These are phyloP conservation scores for Falco peregrinus DNA, from an alignment of 2,797 vertebrate species.

Conservation along the genomic window DNA sequence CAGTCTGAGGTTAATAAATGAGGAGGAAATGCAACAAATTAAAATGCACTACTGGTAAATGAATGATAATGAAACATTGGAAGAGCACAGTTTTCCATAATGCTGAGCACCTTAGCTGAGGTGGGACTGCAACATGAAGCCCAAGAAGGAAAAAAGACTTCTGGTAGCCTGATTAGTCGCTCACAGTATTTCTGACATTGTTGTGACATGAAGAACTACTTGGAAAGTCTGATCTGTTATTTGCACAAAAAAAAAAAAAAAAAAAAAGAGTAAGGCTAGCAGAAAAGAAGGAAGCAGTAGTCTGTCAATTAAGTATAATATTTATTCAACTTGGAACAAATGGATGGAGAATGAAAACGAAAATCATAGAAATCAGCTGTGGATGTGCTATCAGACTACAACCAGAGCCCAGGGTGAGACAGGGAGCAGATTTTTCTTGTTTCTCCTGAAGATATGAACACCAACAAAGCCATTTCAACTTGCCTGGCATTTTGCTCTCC, in stretches of 20 bases:
- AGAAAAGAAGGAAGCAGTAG: background rate
- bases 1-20: background rate
- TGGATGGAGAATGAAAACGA: background rate
- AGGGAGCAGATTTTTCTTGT: background rate
- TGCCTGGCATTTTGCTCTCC: background rate
- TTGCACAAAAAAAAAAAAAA: background rate
- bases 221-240: background rate
- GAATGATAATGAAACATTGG: background rate
- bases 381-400: background rate
- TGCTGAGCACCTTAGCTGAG: background rate
- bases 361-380: background rate
- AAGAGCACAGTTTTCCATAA: background rate
- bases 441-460: background rate
- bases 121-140: background rate
- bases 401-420: background rate
- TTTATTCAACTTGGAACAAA: background rate
- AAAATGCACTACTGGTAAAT: background rate
- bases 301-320: background rate
- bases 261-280: background rate
- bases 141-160: background rate
- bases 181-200: background rate
- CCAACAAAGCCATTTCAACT: background rate
- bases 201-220: slow-evolving; percentile 2
- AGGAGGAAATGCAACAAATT: background rate
- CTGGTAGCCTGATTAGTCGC: background rate